Evolutionary conservation across 2,797 vertebrate species (phyloP).

Genomic region (Anisognathus igniventris): DNA sequence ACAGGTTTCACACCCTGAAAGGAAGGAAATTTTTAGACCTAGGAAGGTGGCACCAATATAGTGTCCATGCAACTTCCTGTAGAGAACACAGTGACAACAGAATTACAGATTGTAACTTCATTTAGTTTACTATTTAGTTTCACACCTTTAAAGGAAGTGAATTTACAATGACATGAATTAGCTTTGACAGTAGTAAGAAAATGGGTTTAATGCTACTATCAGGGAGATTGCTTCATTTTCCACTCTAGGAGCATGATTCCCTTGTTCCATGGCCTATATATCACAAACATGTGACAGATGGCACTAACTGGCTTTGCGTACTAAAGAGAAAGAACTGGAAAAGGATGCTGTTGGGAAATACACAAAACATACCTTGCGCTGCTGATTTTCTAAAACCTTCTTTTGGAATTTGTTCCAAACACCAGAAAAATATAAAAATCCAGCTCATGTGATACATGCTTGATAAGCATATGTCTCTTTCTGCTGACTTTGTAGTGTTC

Average conservation of each 20-base stretch:
- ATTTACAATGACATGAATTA: not conserved
- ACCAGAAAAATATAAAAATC: not conserved
- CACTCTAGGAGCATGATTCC: not conserved
- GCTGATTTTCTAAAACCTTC: not conserved
- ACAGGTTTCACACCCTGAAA: not conserved
- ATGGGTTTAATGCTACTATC: not conserved
- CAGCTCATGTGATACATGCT: not conserved
- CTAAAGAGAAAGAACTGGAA: not conserved
- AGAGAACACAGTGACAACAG: not conserved
- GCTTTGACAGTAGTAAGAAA: not conserved
- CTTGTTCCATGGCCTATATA: not conserved
- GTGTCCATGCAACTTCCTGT: not conserved
- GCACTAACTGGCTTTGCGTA: not conserved
- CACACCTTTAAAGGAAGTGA: not conserved
- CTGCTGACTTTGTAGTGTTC: not conserved
- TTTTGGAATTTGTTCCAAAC: not conserved
- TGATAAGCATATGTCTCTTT: not conserved
- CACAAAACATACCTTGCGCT: not conserved
- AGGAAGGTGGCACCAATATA: not conserved
- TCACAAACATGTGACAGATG: constrained; percentile 35
- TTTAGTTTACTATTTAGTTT: not conserved
- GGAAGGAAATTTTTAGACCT: not conserved
- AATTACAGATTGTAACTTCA: not conserved
- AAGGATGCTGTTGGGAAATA: not conserved
- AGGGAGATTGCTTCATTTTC: not conserved